Evolutionary conservation across 2,113 vertebrate genomes (phyloP).

Genomic region (Junco hyemalis): DNA sequence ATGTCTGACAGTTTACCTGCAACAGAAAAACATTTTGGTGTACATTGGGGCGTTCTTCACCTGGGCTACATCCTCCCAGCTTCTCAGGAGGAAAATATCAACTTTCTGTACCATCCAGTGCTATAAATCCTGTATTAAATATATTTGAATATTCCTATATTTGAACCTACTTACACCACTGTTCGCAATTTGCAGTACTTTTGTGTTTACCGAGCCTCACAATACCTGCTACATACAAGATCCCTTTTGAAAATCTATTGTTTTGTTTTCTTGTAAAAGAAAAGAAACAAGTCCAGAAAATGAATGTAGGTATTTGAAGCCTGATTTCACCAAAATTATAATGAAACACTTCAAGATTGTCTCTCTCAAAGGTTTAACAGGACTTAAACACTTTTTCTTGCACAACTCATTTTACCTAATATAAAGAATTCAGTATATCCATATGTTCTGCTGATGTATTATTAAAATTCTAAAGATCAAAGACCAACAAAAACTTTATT

Average conservation of each 20-base stretch:
- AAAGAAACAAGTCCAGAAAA: background rate
- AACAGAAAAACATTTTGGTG: background rate
- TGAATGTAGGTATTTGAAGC: background rate
- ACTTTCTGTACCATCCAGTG: background rate
- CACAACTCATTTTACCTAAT: background rate
- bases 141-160: background rate
- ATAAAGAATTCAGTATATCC: background rate
- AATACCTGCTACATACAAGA: background rate
- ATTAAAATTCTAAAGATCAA: background rate
- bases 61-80: background rate
- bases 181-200: background rate
- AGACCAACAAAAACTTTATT: background rate
- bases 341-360: background rate
- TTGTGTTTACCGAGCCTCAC: background rate
- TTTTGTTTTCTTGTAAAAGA: background rate
- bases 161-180: background rate
- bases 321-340: background rate
- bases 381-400: background rate
- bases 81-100: background rate
- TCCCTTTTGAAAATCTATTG: background rate
- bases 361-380: background rate
- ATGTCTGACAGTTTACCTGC: constrained; percentile 95
- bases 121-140: background rate
- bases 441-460: background rate
- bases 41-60: background rate